Conservation (phyloP, 2,797 vertebrate genomes). For the Scolopax rusticola region DNA sequence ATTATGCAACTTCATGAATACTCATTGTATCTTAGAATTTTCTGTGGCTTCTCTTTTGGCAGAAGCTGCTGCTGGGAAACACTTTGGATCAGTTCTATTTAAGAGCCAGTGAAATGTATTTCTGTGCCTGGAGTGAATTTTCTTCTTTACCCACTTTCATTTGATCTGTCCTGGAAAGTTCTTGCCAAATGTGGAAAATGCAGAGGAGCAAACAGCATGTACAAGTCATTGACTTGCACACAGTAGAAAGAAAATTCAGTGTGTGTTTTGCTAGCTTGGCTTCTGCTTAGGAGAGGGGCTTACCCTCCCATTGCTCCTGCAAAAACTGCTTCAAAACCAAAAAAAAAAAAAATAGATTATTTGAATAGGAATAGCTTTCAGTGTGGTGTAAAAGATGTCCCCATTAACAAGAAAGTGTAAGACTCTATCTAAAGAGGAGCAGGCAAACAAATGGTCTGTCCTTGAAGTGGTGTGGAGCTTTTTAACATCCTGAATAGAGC, state of each 20-base stretch:
- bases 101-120: not conserved
- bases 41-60: not conserved
- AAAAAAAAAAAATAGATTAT: not conserved
- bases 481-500: not conserved
- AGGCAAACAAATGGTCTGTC: not conserved
- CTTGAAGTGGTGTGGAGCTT: not conserved
- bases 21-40: not conserved
- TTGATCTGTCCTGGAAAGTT: not conserved
- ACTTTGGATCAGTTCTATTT: not conserved
- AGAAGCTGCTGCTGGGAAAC: not conserved
- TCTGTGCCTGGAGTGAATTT: not conserved
- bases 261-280: not conserved
- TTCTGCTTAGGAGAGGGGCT: not conserved
- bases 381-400: not conserved
- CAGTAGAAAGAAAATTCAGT: not conserved
- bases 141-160: not conserved
- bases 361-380: not conserved
- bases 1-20: not conserved
- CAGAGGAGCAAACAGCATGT: not conserved
- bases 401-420: not conserved
- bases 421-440: not conserved
- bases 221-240: not conserved
- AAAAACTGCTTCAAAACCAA: not conserved
- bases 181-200: not conserved
- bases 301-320: fast-evolving